Base-by-base conservation (phyloP, 2,888 invertebrate genomes). In the Drosophila seclusa region DNA sequence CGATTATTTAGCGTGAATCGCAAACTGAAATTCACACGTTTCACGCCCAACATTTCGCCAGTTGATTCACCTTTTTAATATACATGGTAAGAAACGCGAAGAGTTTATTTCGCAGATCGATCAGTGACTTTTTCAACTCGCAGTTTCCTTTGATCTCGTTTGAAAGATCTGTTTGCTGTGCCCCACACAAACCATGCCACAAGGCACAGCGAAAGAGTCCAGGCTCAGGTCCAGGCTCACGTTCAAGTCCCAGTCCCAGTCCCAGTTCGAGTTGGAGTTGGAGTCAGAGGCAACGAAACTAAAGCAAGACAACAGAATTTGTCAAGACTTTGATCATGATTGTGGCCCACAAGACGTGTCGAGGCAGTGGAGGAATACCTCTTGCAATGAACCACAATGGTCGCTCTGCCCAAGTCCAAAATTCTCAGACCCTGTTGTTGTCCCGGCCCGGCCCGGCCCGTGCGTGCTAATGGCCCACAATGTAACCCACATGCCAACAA, bases 281-380 rank as follows among this genome's bases (percentile, higher is more conserved):
- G 49, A 48, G 36, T 59, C 49, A 53, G 38, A 52, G 66, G 62
- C 68, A 55, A 53, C 38, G 49, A 66, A 80, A 77, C 73, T 82
- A 80, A 90, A 89, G 78, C 82, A 89, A 91, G 90, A 87, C 90
- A 84, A 87, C 80, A 89, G 91, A 91, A 91, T 90, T 90, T 91
- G 90, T 90, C 90, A 90, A 88, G 84, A 73, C 89, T 75, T 74
- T 74, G 88, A 90, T 91, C 91, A 79, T 89, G 90, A 91, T 91
- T 90, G 80, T 76, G 71, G 73, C 55, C 57, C 38, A 45, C 21
- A 50, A 45, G 36, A 40, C 45, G 55, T 34, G 64, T 57, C 57
- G 60, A 61, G 53, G 58, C 45, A 57, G 29, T 32, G 34, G 53
- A 48, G 36, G 54, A 21, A 36, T 54, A 54, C 27, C 54, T 27